Base-by-base conservation (phyloP, 2,888 invertebrate species). In the Petrolisthes manimaculis region DNA sequence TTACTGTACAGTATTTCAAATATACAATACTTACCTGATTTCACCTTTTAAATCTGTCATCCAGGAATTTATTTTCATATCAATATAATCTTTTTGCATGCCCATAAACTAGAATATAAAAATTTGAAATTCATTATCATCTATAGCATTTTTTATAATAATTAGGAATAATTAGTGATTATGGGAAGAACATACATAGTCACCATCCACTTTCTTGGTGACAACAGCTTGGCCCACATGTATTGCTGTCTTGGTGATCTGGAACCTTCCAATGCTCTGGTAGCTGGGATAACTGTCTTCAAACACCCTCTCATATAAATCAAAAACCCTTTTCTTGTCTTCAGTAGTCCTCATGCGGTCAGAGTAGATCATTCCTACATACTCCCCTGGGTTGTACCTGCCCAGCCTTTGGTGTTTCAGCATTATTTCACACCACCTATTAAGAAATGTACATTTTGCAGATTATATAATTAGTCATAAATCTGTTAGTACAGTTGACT, bases 271-370 rank as follows among this genome's bases (percentile, higher is more conserved):
- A 53, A 81, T 21, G 74, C 88, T 90, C 74, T 71, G 51, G 71
- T 90, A 90, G 37, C 78, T 53, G 14, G 90, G 93, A 92, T 94
- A 94, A 83, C 93, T 91, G 0, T 92, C 93, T 12, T 92, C 93
- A 89, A 95, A 95, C 67, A 94, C 92, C 74, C 93, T 92, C 56
- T 92, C 91, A 91, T 94, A 95, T 18, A 94, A 92, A 14, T 92
- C 92, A 8, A 92, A 91, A 86, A 97, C 96, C 93, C 94, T 95
- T n/a, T 94, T 93, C 93, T 96, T 96, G 93, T 99, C 98, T 89
- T 94, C 94, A 0, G 93, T 92, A 8, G 96, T 96, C 91, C 98
- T 94, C 97, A 99, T 97, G 90, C 99, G 95, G 92, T 97, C 96
- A 21, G 95, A 95, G 92, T 98, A 99, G 56, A 99, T 95, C 91